Percentiles rank a stretch among this genome's conserved stretches.
phyloP scores from a whole-genome alignment of 1,140 invertebrate genomes.

The Hetaerina americana region DNA sequence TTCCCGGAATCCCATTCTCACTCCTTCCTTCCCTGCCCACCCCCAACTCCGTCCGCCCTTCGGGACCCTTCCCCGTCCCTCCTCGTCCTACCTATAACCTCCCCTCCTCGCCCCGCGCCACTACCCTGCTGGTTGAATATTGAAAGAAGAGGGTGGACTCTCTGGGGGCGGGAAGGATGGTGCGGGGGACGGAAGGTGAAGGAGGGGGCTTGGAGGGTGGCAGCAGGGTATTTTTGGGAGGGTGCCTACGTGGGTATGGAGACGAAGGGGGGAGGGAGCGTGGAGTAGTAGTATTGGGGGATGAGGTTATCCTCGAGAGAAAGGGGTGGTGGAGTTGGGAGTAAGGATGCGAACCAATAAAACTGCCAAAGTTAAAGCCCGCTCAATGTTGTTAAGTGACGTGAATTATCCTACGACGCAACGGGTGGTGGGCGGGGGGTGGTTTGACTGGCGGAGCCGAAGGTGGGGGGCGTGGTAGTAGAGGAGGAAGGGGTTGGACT shows the following conservation, averaged over 20 bases:
- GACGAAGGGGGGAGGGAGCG: no score
- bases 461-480: no score
- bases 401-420: slow-evolving; percentile 9
- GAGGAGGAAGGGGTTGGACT: no score
- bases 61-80: not conserved
- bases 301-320: no score
- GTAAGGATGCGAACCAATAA: slow-evolving; percentile 9
- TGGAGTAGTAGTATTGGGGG: no score
- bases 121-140: not conserved
- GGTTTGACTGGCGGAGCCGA: not conserved
- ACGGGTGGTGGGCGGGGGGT: not conserved
- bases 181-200: no score
- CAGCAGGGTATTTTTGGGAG: no score
- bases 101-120: not conserved
- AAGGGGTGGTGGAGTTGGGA: not conserved
- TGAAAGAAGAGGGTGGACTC: no score
- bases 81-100: not conserved
- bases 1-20: no score
- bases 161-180: no score
- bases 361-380: slow-evolving; percentile 14
- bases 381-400: slow-evolving; percentile 12
- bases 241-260: no score
- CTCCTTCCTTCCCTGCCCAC: not conserved
- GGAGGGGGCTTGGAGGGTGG: no score
- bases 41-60: not conserved